Percentiles rank a stretch among this genome's conserved stretches.
phyloP scores from a whole-genome alignment of 2,113 vertebrate genomes.

The Rhodinocichla rosea region DNA sequence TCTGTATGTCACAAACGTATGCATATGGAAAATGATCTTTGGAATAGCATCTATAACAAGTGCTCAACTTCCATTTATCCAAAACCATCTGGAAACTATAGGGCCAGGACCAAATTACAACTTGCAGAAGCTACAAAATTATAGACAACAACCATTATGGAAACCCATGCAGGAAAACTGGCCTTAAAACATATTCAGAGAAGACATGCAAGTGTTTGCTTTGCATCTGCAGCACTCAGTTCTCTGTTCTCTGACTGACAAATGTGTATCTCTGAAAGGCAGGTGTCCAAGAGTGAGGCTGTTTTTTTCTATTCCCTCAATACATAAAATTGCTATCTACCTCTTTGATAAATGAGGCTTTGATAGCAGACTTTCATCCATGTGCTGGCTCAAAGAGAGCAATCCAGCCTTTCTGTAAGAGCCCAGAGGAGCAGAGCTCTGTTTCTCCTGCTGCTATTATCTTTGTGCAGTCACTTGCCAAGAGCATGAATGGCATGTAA shows the following conservation, averaged over 20 bases:
- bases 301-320: not conserved
- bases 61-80: not conserved
- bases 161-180: not conserved
- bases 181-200: not conserved
- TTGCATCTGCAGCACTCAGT: not conserved
- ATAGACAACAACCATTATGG: not conserved
- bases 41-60: not conserved
- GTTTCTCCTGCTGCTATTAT: not conserved
- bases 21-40: not conserved
- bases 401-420: not conserved
- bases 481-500: not conserved
- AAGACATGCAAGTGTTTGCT: not conserved
- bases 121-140: constrained; percentile 14
- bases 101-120: not conserved
- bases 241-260: constrained; percentile 14
- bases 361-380: not conserved
- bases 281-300: not conserved
- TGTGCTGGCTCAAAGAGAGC: not conserved
- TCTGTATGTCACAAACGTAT: not conserved
- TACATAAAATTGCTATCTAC: constrained; percentile 5
- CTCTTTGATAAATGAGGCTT: not conserved
- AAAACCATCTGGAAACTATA: constrained; percentile 5
- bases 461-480: not conserved
- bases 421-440: not conserved
- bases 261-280: constrained; percentile 3